Evolutionary conservation across 2,888 invertebrate genomes (phyloP), one percentile per base, ranked within the genome.

Genomic region (Monopis laevigella): DNA sequence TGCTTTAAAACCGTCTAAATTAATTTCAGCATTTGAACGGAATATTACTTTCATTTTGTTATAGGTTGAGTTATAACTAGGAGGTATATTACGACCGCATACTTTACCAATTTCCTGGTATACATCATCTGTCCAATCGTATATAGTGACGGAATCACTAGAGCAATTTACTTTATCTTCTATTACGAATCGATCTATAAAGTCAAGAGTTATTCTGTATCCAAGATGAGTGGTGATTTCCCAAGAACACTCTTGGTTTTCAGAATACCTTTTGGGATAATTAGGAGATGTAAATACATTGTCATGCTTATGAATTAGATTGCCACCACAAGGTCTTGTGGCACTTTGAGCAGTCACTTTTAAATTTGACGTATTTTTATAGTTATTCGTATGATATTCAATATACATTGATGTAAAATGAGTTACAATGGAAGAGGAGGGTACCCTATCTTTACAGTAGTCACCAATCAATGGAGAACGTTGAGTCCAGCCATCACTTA

Each of bases 161-260:
- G 74, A 69, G 53, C 95, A 95, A 54, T 88, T 84, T 1, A 59
- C 49, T 43, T 84, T 84, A 14, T 82, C 78, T 68, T 95, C 93
- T 26, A 96, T 65, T 50, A 86, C 88, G 62, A 94, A 94, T 44
- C 92, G 75, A 1, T 84, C 85, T 0, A 82, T 53, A 59, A 95
- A 94, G 2, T 67, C 50, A 3, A 93, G 65, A 2, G 85, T 85
- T 28, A 94, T 70, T 54, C 86, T 85, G 51, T 86, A 88, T 0
- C 93, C 93, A 21, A 73, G 50, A 1, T 82, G 70, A 1, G 86
- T 80, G 24, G 69, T 63, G 41, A 95, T 84, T 51, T 87, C 87
- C 94, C 94, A 95, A 4, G 82, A 67, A 54, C 94, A 93, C 66
- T 94, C 93, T 35, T 84, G 75, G 60, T 92, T 90, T 45, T 86